Evolutionary conservation across 35 echinoderm and acorn worm genomes (phyloP), one percentile per base, ranked within the genome.

Genomic region (Strongylocentrotus purpuratus): DNA sequence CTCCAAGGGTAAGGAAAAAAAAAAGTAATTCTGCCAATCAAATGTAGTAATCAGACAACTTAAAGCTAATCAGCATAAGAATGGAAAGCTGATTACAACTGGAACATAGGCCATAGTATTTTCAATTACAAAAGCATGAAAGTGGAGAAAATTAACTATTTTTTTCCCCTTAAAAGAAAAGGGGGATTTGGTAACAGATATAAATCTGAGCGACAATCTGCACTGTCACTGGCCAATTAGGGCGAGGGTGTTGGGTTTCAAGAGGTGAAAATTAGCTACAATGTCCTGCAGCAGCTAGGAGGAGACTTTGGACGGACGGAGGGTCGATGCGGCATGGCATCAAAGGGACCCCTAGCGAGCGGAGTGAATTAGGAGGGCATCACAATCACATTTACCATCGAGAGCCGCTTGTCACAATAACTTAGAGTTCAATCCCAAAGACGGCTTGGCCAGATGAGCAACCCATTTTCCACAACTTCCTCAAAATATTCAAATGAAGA

Each of bases 241-340:
- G 91, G 91, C 10, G 4, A n/a, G 47, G 91, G 91, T 93, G 91
- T 93, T 93, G 47, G 91, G 48, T 93, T 93, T 93, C 91, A 31
- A 32, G n/a, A 58, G 91, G 91, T 93, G 91, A 93, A 93, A 93
- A 93, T 93, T 93, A 93, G 91, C 91, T 93, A 58, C 91, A 93
- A 58, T 58, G 50, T 93, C 91, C 91, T 93, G 48, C 32, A 92
- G 91, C 91, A 33, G 35, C 35, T 41, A 41, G 31, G 48, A 58
- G 46, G 0, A 58, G n/a, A 45, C 91, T 93, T 32, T 47, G 0
- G 65, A 31, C 46, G 13, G 91, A 89, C 46, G 13, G 91, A 89
- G 87, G 33, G 87, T 32, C 87, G 25, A 20, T 45, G 6, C 91
- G 91, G 91, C 91, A 15, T 7, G 12, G 31, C 91, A 50, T 93